Evolutionary conservation across 1,140 invertebrate species (phyloP), one percentile per base, ranked within the genome.

Genomic region (Dreissena rostriformis): DNA sequence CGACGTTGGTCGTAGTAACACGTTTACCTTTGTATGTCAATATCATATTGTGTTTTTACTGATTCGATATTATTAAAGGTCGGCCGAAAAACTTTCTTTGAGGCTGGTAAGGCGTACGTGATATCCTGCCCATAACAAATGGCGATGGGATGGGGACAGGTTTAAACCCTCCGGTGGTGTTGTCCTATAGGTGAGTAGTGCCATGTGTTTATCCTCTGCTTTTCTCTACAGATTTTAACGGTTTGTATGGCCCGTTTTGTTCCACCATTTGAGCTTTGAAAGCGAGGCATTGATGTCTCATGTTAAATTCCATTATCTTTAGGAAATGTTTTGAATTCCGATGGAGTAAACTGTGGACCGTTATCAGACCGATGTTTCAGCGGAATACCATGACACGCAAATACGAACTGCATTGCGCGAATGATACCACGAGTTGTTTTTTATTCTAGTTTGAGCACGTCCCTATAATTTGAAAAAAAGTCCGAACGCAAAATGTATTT

Each of bases 281-380:
- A 86, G 63, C 86, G 83, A 49, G 88, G 85, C 65, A 82, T 87
- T n/a, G 83, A 86, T 15, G 85, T 86, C 19, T 85, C 68, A 70
- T 86, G 85, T 39, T 85, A 7, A 66, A 89, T 85, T 24, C 80
- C 82, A 22, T 70, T 78, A 11, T 73, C 49, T 26, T 57, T 22
- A 72, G 76, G 82, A 68, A 88, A 82, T 19, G 15, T 76, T 61
- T 71, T 76, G 22, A 94, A 94, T 85, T 93, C 88, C 67, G 63
- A 49, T 12, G 90, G 92, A 24, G 84, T 91, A 82, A 94, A 94
- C 71, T 92, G 90, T 29, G 93, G 90, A 66, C 91, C 93, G 85
- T 93, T 94, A 86, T 95, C 94, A 5, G 90, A 90, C 49, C 94
- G 88, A 12, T 94, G 22, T 75, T n/a, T 75, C 0, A 19, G n/a